Evolutionary conservation across 2,888 invertebrate genomes (phyloP).

Genomic region (Aporophyla lueneburgensis): DNA sequence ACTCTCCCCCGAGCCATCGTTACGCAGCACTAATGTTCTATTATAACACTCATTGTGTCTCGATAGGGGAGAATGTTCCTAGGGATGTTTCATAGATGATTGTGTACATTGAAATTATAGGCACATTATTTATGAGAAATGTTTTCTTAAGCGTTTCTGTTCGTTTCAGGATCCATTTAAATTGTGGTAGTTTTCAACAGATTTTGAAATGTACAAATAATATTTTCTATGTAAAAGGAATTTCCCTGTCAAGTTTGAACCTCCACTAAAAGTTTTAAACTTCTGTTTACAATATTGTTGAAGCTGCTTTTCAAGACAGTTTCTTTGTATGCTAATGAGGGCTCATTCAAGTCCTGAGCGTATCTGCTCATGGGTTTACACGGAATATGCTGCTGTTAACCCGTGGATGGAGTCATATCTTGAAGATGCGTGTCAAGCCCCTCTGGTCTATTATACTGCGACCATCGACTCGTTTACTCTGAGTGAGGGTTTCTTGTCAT

Average conservation of each 20-base stretch:
- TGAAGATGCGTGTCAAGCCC: not conserved
- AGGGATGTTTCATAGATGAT: constrained; percentile 35
- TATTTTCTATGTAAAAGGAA: constrained; percentile 33
- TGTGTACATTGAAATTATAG: constrained; percentile 39
- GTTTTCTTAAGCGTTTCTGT: constrained; percentile 11
- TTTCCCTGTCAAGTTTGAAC: constrained; percentile 7
- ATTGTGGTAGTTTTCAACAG: constrained; percentile 30
- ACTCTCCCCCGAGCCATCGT: constrained; percentile 60
- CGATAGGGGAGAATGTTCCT: constrained; percentile 51
- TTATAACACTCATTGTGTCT: constrained; percentile 80
- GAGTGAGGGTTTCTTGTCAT: not conserved
- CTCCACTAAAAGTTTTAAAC: constrained; percentile 10
- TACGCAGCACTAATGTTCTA: constrained; percentile 75
- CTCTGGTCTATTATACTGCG: not conserved
- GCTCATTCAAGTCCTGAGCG: not conserved
- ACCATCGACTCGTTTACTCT: not conserved
- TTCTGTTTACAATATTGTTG: constrained; percentile 18
- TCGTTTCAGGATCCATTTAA: not conserved
- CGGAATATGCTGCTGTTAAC: not conserved
- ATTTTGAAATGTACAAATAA: constrained; percentile 15
- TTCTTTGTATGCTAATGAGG: constrained; percentile 7
- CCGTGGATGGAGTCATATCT: not conserved
- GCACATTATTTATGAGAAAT: constrained; percentile 12
- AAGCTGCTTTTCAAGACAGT: not conserved
- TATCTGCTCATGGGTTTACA: not conserved